Conservation (phyloP, 2,113 vertebrate species). For the Neoarius graeffei region DNA sequence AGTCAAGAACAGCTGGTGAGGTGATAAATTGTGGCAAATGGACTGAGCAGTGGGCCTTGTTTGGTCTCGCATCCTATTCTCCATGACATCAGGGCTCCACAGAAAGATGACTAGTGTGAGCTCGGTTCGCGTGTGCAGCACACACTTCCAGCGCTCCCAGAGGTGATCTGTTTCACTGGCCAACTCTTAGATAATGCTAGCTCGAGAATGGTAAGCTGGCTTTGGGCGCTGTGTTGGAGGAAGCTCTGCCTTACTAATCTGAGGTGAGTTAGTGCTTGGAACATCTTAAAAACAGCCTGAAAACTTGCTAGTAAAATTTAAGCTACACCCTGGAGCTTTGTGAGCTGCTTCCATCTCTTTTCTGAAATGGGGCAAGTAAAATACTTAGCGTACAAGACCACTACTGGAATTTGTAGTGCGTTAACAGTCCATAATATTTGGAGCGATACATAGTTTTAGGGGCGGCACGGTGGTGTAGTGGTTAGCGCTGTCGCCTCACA, state of each 20-base stretch:
- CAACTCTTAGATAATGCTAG: slow-evolving; percentile 56
- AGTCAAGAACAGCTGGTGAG: slow-evolving; percentile 31
- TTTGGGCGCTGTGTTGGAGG: background rate
- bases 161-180: slow-evolving; percentile 57
- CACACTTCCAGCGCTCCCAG: slow-evolving; percentile 52
- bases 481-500: no score
- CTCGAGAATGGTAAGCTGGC: slow-evolving; percentile 36
- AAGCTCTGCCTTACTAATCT: slow-evolving; percentile 25
- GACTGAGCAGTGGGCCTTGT: background rate
- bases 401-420: background rate
- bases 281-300: slow-evolving; percentile 1
- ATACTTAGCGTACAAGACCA: background rate
- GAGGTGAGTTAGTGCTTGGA: slow-evolving; percentile 11
- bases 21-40: slow-evolving; percentile 22
- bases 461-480: no score
- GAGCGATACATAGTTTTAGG: background rate
- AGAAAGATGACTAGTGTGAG: slow-evolving; percentile 66
- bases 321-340: background rate
- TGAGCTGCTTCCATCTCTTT: background rate
- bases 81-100: slow-evolving; percentile 62
- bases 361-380: background rate
- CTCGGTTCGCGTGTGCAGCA: slow-evolving; percentile 63
- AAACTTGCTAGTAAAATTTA: slow-evolving; percentile 2
- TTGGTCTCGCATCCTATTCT: slow-evolving; percentile 11
- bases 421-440: slow-evolving; percentile 1